These are phyloP conservation scores for Strix occidentalis DNA, from an alignment of 2,797 vertebrate genomes.

Conservation along the genomic window DNA sequence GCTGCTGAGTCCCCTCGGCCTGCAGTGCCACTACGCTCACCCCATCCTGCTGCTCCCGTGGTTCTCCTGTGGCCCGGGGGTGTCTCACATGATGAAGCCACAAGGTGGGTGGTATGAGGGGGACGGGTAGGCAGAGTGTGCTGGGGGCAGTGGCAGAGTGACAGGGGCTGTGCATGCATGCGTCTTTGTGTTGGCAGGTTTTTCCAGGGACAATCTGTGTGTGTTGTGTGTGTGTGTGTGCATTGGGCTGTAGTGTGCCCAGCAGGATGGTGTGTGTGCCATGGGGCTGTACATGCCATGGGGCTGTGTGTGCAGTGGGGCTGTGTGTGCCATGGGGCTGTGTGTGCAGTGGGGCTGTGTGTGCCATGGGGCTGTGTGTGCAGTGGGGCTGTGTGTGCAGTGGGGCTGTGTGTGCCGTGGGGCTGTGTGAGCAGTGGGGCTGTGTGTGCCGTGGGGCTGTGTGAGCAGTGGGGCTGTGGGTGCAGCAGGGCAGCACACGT, in stretches of 20 bases:
- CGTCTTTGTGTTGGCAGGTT: background rate
- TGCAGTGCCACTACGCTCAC: background rate
- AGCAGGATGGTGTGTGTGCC: background rate
- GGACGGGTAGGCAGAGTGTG: background rate
- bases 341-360: background rate
- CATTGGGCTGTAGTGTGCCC: background rate
- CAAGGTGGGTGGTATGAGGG: no score
- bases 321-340: background rate
- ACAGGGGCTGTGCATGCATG: background rate
- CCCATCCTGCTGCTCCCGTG: background rate
- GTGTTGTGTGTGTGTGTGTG: background rate
- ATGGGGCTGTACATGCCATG: no score
- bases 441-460: background rate
- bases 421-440: no score
- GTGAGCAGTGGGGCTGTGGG: no score
- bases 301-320: background rate
- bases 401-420: no score
- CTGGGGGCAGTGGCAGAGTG: background rate
- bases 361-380: no score
- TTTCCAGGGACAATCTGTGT: background rate
- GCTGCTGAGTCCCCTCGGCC: background rate
- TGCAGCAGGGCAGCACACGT: background rate
- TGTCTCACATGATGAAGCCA: background rate
- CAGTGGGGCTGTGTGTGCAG: no score
- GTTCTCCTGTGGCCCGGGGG: rapidly evolving